Evolutionary conservation across 1,140 invertebrate species (phyloP).

Genomic region (Parasteatoda tepidariorum): DNA sequence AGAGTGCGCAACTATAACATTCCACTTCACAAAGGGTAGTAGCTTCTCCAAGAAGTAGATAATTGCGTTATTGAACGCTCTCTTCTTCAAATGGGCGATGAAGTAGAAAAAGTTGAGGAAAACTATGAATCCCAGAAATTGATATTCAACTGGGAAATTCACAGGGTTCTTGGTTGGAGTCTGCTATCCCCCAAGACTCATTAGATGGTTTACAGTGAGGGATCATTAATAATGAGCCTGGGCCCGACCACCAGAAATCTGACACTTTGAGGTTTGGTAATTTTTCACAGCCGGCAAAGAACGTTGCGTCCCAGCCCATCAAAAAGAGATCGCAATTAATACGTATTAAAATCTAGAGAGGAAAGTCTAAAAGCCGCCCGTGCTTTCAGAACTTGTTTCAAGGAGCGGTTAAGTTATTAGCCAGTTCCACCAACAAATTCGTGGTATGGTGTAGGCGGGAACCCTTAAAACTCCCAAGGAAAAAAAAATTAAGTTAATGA

Average conservation of each 20-base stretch:
- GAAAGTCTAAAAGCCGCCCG: constrained; percentile 41
- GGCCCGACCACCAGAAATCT: constrained; percentile 57
- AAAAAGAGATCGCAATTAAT: constrained; percentile 61
- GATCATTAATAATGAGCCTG: constrained; percentile 59
- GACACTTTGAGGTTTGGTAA: constrained; percentile 59
- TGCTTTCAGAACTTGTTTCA: constrained; percentile 48
- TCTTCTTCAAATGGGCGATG: constrained; percentile 6
- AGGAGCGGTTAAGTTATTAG: constrained; percentile 56
- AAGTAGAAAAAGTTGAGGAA: constrained; percentile 28
- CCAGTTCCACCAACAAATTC: constrained; percentile 28
- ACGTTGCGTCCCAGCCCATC: constrained; percentile 51
- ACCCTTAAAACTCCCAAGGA: background rate
- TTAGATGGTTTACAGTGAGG: constrained; percentile 55
- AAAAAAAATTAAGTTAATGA: constrained; percentile 26
- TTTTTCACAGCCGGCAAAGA: constrained; percentile 54
- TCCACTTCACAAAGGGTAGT: constrained; percentile 46
- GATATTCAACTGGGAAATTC: constrained; percentile 26
- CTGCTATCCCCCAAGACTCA: constrained; percentile 44
- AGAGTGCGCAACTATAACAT: constrained; percentile 7
- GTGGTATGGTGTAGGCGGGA: constrained; percentile 17
- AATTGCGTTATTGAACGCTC: constrained; percentile 57
- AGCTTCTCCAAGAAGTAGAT: constrained; percentile 49
- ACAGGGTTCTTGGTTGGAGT: constrained; percentile 17
- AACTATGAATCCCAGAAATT: constrained; percentile 48
- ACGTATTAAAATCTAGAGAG: constrained; percentile 60